Evolutionary conservation across 53 echinoderm and acorn worm genomes (phyloP).

Genomic region (Zoroaster sp.): DNA sequence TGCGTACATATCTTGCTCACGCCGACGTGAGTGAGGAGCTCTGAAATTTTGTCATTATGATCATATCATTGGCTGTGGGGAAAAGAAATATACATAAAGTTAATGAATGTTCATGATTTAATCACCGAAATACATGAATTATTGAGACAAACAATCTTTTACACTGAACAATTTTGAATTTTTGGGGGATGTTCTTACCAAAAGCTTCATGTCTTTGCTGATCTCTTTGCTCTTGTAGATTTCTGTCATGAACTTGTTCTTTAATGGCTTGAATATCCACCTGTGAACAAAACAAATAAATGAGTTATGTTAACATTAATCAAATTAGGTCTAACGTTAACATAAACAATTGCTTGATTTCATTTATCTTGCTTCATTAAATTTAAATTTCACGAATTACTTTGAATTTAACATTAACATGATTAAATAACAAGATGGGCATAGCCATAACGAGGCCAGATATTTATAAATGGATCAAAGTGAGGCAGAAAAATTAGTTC

Average conservation of each 20-base stretch:
- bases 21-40: constrained; percentile 82
- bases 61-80: constrained; percentile 86
- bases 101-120: not conserved
- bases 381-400: too few species aligned
- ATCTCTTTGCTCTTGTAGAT: constrained; percentile 81
- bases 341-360: too few species aligned
- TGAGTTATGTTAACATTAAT: too few species aligned
- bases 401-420: too few species aligned
- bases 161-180: not conserved
- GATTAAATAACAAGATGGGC: too few species aligned
- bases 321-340: too few species aligned
- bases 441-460: too few species aligned
- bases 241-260: constrained; percentile 86
- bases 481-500: too few species aligned
- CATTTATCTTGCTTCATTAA: too few species aligned
- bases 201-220: constrained; percentile 85
- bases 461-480: too few species aligned
- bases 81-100: not conserved
- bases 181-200: constrained; percentile 69
- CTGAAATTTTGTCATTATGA: constrained; percentile 94
- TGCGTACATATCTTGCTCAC: constrained; percentile 88
- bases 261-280: constrained; percentile 82
- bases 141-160: not conserved
- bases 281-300: constrained; percentile 32
- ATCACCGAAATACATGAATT: not conserved